These are phyloP conservation scores for Agriotes lineatus DNA, from an alignment of 2,888 invertebrate species.

Conservation along the genomic window DNA sequence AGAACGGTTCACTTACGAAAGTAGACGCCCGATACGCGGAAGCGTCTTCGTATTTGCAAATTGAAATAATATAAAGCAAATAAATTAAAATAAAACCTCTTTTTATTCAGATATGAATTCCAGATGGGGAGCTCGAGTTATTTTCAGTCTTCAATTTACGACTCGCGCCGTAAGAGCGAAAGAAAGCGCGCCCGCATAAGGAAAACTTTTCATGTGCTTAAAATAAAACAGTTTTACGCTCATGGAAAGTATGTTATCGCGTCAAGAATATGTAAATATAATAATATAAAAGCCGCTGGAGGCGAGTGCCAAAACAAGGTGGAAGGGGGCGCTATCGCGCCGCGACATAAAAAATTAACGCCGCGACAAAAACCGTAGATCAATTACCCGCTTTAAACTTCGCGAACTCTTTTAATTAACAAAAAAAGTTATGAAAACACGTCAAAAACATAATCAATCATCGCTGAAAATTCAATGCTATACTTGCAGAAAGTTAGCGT, in stretches of 20 bases:
- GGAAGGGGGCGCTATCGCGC: not conserved
- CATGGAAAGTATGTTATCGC: constrained; percentile 24
- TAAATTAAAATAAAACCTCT: constrained; percentile 36
- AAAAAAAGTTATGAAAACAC: constrained; percentile 31
- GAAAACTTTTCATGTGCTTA: constrained; percentile 32
- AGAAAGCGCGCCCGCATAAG: constrained; percentile 26
- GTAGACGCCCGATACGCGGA: not conserved
- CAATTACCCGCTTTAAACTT: constrained; percentile 30
- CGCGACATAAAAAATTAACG: constrained; percentile 11
- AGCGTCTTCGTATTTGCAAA: constrained; percentile 12
- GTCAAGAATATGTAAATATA: constrained; percentile 31
- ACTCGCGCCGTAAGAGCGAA: constrained; percentile 10
- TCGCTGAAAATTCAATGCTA: constrained; percentile 19
- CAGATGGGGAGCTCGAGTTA: constrained; percentile 26
- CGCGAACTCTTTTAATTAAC: constrained; percentile 30
- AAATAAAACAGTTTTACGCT: constrained; percentile 31
- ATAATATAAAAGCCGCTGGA: constrained; percentile 6
- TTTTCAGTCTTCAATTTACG: constrained; percentile 19
- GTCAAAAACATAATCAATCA: constrained; percentile 34
- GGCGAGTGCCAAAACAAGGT: constrained; percentile 5
- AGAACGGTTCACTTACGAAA: not conserved
- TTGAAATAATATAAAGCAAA: constrained; percentile 38
- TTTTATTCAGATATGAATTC: constrained; percentile 34
- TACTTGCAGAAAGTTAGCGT: constrained; percentile 19
- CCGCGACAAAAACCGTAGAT: constrained; percentile 17